phyloP scores from a whole-genome alignment of 1,140 invertebrate species.

The Vanessa atalanta region DNA sequence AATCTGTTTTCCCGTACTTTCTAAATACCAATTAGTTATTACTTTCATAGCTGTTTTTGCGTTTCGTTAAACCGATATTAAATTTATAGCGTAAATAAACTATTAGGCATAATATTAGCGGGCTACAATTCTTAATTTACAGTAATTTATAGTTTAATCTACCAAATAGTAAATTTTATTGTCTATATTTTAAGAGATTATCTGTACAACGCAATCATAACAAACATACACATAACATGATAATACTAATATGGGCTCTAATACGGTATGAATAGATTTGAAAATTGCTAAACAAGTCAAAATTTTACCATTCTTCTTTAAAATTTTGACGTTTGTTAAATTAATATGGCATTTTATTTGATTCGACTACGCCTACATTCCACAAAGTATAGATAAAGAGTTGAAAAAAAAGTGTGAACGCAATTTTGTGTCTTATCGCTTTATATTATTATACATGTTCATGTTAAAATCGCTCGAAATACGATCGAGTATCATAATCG shows the following conservation, averaged over 20 bases:
- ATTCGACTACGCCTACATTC: slow-evolving; percentile 36
- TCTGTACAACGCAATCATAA: slow-evolving; percentile 20
- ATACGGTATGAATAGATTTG: neutral
- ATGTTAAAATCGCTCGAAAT: neutral
- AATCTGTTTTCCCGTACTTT: neutral
- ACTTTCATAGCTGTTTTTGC: neutral
- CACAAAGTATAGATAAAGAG: slow-evolving; percentile 19
- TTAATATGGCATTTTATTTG: slow-evolving; percentile 43
- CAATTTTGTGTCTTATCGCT: neutral
- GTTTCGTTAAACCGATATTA: neutral
- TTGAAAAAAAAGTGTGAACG: neutral
- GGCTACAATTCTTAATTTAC: slow-evolving; percentile 23
- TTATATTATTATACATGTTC: neutral
- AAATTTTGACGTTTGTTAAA: slow-evolving; percentile 45
- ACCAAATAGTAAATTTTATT: slow-evolving; percentile 41
- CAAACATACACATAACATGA: neutral
- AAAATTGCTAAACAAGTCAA: neutral
- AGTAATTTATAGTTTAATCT: slow-evolving; percentile 35
- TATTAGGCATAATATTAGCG: slow-evolving; percentile 9
- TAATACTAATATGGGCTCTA: slow-evolving; percentile 1
- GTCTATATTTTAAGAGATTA: slow-evolving; percentile 41
- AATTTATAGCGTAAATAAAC: slow-evolving; percentile 12
- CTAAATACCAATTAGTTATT: neutral
- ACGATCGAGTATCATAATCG: neutral
- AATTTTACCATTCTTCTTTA: slow-evolving; percentile 12